Percentiles rank a stretch among this genome's conserved stretches.
Conservation (phyloP, 2,113 vertebrate species). For the Stomatorhinus ivindoensis region DNA sequence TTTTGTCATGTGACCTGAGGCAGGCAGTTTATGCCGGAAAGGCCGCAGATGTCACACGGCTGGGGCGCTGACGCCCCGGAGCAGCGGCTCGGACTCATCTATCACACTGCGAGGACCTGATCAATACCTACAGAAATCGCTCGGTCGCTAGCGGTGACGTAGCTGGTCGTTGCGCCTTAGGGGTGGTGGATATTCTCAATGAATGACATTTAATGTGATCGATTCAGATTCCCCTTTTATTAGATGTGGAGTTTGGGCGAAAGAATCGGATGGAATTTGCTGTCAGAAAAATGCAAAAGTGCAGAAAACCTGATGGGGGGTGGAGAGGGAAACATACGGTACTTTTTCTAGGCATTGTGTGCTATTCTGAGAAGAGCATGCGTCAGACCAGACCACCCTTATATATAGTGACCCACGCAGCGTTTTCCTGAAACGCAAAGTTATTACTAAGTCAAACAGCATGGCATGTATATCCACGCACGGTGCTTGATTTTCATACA, state of each 20-base stretch:
- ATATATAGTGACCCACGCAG: constrained; percentile 5
- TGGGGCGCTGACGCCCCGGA: neutral
- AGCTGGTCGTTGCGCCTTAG: neutral
- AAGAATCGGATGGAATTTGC: neutral
- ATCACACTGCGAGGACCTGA: neutral
- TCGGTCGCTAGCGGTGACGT: neutral
- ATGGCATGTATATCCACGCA: neutral
- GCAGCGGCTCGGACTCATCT: neutral
- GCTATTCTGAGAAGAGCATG: neutral
- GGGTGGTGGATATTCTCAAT: neutral
- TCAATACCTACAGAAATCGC: neutral
- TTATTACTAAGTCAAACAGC: neutral
- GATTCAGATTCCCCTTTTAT: neutral
- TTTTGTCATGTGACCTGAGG: neutral
- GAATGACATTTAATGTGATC: neutral
- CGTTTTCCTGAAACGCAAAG: neutral
- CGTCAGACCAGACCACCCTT: neutral
- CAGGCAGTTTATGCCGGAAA: neutral
- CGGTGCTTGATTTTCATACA: neutral
- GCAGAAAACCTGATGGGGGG: neutral
- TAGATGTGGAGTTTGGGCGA: neutral
- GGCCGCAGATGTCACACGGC: neutral
- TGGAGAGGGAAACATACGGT: neutral
- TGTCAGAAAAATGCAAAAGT: constrained; percentile 1
- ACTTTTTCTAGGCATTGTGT: neutral